Conservation (phyloP, 1,140 invertebrate genomes). For the Neodiprion pinetum region DNA sequence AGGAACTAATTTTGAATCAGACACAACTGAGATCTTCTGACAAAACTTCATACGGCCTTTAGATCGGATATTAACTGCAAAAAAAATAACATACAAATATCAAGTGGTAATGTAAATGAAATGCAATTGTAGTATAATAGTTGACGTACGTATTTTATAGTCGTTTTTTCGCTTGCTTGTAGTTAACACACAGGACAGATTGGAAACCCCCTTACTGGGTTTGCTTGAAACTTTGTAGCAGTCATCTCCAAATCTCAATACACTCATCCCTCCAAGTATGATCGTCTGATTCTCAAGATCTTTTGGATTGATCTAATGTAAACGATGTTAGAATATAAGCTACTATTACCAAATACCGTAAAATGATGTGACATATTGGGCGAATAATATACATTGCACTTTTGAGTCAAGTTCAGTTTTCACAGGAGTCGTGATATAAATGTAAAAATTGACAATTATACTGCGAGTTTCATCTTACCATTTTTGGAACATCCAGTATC, state of each 20-base stretch:
- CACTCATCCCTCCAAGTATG: constrained; percentile 42
- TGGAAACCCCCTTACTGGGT: constrained; percentile 22
- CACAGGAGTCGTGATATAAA: not conserved
- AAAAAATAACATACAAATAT: constrained; percentile 14
- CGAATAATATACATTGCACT: not conserved
- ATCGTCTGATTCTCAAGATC: constrained; percentile 39
- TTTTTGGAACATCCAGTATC: constrained; percentile 47
- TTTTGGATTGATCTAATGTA: constrained; percentile 36
- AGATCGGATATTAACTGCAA: constrained; percentile 44
- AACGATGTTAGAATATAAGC: too few relatives aligned
- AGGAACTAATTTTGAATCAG: constrained; percentile 14
- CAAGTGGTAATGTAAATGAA: not conserved
- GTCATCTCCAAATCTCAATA: constrained; percentile 43
- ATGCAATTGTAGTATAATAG: too few relatives aligned
- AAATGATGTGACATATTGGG: constrained; percentile 12
- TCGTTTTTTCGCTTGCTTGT: constrained; percentile 24
- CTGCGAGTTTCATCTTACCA: constrained; percentile 29
- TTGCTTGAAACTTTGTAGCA: constrained; percentile 35
- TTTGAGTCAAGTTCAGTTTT: not conserved
- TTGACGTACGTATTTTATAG: constrained; percentile 41
- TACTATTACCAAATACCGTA: too few relatives aligned
- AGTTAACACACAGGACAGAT: constrained; percentile 42
- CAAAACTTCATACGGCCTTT: constrained; percentile 30
- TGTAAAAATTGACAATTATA: not conserved
- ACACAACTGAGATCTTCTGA: constrained; percentile 37